Conservation (phyloP, 2,113 vertebrate species). For the Sinocyclocheilus anshuiensis region DNA sequence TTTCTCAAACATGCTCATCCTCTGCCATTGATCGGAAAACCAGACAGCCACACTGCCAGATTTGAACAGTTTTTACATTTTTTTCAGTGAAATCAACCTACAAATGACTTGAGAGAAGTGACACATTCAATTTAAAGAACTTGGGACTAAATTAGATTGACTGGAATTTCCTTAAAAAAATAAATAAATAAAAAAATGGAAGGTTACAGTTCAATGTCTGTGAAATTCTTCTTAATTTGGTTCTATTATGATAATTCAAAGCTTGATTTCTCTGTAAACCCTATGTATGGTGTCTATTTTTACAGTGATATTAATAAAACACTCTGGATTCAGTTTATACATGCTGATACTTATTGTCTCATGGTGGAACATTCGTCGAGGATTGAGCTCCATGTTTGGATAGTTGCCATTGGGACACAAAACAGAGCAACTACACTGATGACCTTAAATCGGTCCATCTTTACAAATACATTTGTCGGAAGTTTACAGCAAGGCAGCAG, state of each 20-base stretch:
- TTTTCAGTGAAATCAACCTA: not conserved
- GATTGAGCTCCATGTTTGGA: slow-evolving; percentile 71
- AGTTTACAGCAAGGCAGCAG: slow-evolving; percentile 64
- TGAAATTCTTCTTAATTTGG: not conserved
- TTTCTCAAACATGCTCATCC: not conserved
- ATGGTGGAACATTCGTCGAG: slow-evolving; percentile 63
- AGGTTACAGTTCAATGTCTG: not conserved
- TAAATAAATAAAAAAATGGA: not conserved
- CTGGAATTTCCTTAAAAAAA: not conserved
- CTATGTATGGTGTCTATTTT: slow-evolving; percentile 16
- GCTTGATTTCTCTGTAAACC: not conserved
- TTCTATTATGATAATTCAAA: not conserved
- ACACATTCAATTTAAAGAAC: not conserved
- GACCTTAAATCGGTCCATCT: slow-evolving; percentile 74
- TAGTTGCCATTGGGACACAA: slow-evolving; percentile 74
- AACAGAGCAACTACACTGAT: slow-evolving; percentile 72
- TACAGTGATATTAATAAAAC: slow-evolving; percentile 40
- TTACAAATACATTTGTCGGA: slow-evolving; percentile 67
- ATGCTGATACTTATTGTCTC: slow-evolving; percentile 51
- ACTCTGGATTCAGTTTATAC: slow-evolving; percentile 27
- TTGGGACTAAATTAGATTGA: not conserved
- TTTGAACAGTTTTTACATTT: not conserved
- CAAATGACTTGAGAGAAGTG: not conserved
- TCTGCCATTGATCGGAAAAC: not conserved
- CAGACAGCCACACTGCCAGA: not conserved